A percentile compares a stretch with the other conserved stretches of the same genome.
These are phyloP conservation scores for Leucopsar rothschildi DNA, from an alignment of 2,113 vertebrate genomes.

Conservation along the genomic window DNA sequence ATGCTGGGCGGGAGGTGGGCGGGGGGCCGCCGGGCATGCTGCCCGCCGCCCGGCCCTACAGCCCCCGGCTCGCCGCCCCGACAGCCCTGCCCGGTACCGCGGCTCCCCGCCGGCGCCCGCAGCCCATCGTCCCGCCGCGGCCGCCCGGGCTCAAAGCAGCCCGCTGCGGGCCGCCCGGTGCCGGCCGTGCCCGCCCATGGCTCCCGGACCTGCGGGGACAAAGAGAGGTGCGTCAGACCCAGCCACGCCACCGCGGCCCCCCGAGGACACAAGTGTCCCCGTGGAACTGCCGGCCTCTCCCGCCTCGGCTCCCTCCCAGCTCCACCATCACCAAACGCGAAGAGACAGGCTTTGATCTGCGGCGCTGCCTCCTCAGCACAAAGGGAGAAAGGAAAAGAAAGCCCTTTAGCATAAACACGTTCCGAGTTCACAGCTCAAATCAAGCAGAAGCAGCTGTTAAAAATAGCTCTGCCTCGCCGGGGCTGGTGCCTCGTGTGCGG, in stretches of 20 bases:
- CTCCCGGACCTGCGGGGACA: constrained; percentile 8
- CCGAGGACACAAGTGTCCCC: neutral
- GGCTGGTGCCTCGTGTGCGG: neutral
- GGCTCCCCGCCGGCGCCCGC: neutral
- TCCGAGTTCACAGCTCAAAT: constrained; percentile 48
- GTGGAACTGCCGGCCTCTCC: neutral
- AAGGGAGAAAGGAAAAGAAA: constrained; percentile 14
- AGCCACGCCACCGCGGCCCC: neutral
- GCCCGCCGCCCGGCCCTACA: too few species aligned
- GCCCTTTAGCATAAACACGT: constrained; percentile 56
- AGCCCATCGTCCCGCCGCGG: too few species aligned
- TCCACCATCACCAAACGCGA: neutral
- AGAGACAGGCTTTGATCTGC: constrained; percentile 42
- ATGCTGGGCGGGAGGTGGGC: neutral
- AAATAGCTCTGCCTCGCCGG: constrained; percentile 41
- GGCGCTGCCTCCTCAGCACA: constrained; percentile 40
- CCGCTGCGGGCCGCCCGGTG: neutral
- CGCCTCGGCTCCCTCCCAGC: neutral
- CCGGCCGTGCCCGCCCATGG: neutral
- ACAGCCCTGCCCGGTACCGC: neutral
- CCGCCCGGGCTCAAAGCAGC: too few species aligned
- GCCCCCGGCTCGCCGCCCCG: too few species aligned
- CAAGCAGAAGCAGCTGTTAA: constrained; percentile 51
- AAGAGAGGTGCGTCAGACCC: neutral
- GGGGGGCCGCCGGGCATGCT: neutral